phyloP scores from a whole-genome alignment of 2,888 invertebrate species.

The Melinaea menophilus region DNA sequence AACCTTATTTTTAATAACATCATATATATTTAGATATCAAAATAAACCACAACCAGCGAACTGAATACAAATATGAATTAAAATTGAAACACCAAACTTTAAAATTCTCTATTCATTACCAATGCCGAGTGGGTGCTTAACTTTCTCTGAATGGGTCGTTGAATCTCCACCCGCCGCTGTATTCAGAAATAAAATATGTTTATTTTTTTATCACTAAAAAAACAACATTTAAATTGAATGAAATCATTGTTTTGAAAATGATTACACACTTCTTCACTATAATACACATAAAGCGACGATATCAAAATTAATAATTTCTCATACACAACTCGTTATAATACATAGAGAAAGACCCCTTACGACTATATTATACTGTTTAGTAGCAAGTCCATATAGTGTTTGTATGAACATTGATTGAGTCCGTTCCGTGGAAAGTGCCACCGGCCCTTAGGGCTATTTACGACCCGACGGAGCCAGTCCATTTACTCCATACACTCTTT shows the following conservation, averaged over 20 bases:
- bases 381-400: conserved; percentile 1
- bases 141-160: conserved; percentile 16
- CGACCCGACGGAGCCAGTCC: conserved; percentile 50
- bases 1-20: no score
- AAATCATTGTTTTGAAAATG: no score
- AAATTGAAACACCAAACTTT: conserved; percentile 5
- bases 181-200: conserved; percentile 14
- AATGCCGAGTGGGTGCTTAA: conserved; percentile 18
- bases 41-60: not conserved
- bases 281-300: no score
- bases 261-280: no score
- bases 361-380: not conserved
- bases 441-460: conserved; percentile 62
- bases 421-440: conserved; percentile 42
- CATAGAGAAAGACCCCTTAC: no score
- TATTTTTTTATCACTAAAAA: not conserved
- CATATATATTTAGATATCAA: not conserved
- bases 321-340: no score
- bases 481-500: conserved; percentile 59
- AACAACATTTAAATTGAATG: not conserved
- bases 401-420: conserved; percentile 13
- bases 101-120: conserved; percentile 19
- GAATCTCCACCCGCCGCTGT: conserved; percentile 14
- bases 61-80: conserved; percentile 6
- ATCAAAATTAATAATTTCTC: no score